These are phyloP conservation scores for Clytia hemisphaerica DNA, from an alignment of 30 jellyfish, hydroid and myxozoan species.

Conservation along the genomic window DNA sequence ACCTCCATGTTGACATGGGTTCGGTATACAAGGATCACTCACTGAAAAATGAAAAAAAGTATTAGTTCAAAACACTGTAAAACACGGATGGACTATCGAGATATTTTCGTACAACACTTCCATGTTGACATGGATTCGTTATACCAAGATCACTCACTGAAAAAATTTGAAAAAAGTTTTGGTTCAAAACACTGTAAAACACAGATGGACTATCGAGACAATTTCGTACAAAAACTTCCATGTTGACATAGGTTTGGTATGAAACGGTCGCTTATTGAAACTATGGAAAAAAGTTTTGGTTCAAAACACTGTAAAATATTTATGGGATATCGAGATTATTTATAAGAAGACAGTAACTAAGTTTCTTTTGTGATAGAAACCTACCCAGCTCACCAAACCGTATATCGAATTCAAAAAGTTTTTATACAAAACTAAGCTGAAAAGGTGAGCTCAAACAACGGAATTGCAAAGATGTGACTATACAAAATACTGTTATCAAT, in stretches of 20 bases:
- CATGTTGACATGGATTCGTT: conserved; percentile 77
- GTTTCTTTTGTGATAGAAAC: too few relatives aligned
- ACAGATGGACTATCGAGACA: too few relatives aligned
- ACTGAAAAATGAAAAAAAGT: conserved; percentile 10
- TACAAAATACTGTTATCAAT: not conserved
- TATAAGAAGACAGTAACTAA: too few relatives aligned
- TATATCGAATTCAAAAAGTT: too few relatives aligned
- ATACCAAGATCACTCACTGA: conserved; percentile 39
- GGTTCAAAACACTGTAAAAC: not conserved
- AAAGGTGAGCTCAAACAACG: too few relatives aligned
- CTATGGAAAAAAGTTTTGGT: not conserved
- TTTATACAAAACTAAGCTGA: too few relatives aligned
- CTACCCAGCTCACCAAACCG: too few relatives aligned
- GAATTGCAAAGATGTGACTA: conserved; percentile 37
- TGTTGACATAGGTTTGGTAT: conserved; percentile 60
- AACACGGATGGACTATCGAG: too few relatives aligned
- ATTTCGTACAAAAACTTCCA: not conserved
- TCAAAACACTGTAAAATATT: not conserved
- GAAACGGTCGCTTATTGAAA: conserved; percentile 74
- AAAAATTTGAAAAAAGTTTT: not conserved
- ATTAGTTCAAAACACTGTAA: not conserved
- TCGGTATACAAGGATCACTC: conserved; percentile 78
- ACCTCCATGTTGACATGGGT: conserved; percentile 63
- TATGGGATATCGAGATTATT: too few relatives aligned
- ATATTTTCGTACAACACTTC: too few relatives aligned